A percentile compares a stretch with the other conserved stretches of the same genome.
phyloP scores from a whole-genome alignment of 2,888 invertebrate species.

The Metellina segmentata region DNA sequence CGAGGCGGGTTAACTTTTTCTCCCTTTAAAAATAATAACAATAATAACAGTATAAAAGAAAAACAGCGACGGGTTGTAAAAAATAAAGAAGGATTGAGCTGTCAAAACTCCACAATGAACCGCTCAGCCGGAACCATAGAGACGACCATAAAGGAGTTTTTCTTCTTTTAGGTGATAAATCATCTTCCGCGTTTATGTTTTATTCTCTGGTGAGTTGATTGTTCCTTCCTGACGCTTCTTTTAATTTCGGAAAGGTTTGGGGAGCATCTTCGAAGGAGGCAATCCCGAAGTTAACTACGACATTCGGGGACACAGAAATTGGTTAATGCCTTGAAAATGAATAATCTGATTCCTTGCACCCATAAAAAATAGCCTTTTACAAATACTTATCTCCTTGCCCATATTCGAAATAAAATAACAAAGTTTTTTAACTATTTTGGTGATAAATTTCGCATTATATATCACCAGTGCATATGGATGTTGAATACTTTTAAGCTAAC shows the following conservation, averaged over 20 bases:
- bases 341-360: no score
- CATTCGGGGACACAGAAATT: constrained; percentile 2
- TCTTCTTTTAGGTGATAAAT: constrained; percentile 66
- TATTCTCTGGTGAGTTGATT: constrained; percentile 72
- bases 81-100: constrained; percentile 66
- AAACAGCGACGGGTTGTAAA: constrained; percentile 3
- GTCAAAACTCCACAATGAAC: constrained; percentile 72
- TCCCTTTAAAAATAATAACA: constrained; percentile 30
- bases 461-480: no score
- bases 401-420: no score
- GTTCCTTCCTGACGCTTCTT: constrained; percentile 66
- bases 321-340: no score
- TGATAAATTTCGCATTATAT: no score
- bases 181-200: constrained; percentile 70
- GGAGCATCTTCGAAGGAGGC: not conserved
- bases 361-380: no score
- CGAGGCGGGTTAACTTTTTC: not conserved
- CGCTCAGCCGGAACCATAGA: constrained; percentile 56
- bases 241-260: constrained; percentile 57
- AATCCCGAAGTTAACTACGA: not conserved
- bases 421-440: no score
- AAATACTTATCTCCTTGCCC: no score
- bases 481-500: no score
- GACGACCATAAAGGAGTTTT: constrained; percentile 60
- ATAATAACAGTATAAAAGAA: constrained; percentile 46